A percentile compares a stretch with the other conserved stretches of the same genome.
Evolutionary conservation across 1,140 invertebrate species (phyloP).

Genomic region (Eriocheir sinensis): DNA sequence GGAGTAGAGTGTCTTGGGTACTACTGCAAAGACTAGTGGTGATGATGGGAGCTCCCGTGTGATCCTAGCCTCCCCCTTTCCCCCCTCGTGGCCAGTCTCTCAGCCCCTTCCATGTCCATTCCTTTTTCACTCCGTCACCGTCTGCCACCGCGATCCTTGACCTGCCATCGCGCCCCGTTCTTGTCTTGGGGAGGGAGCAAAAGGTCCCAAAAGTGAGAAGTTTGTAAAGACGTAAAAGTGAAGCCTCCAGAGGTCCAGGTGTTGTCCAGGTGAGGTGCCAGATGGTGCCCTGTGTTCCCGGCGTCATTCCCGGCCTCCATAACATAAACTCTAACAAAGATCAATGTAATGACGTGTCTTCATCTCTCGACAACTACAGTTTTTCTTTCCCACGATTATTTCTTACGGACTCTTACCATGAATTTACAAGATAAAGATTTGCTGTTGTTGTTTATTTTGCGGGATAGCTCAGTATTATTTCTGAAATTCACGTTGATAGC

Average conservation of each 20-base stretch:
- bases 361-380: neutral
- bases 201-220: neutral
- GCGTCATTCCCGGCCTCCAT: neutral
- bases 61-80: neutral
- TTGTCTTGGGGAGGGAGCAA: neutral
- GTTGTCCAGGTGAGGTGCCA: neutral
- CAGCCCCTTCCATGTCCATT: neutral
- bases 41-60: conserved; percentile 5
- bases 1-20: conserved; percentile 12
- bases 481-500: neutral
- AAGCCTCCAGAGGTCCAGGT: neutral
- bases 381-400: neutral
- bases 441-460: neutral
- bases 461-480: neutral
- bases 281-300: neutral
- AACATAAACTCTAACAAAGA: neutral
- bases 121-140: neutral
- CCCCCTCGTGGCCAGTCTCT: neutral
- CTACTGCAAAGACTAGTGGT: neutral
- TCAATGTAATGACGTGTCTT: neutral
- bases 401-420: neutral
- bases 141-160: neutral
- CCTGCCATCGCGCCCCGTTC: neutral
- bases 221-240: neutral
- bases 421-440: neutral